Base-by-base conservation (phyloP, 2,888 invertebrate genomes). In the Arge pagana region DNA sequence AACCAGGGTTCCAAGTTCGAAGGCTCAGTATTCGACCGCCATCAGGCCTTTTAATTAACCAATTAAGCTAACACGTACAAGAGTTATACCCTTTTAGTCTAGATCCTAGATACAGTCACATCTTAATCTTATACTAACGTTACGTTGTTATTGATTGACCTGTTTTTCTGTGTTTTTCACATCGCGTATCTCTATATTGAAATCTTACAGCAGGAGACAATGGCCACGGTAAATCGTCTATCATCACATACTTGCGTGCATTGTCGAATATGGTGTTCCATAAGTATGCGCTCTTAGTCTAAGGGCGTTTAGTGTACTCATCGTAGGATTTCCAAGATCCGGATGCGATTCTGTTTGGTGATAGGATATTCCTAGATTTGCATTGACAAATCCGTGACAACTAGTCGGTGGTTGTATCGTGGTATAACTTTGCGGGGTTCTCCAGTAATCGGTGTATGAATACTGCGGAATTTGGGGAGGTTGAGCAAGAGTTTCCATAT, bases 201-300 rank as follows among this genome's bases (percentile, higher is more conserved):
- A n/a, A n/a, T n/a, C n/a, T n/a, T n/a, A n/a, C n/a, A n/a, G n/a
- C n/a, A n/a, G n/a, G n/a, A n/a, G n/a, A n/a, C n/a, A n/a, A n/a
- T n/a, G n/a, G n/a, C n/a, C n/a, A n/a, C n/a, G n/a, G n/a, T n/a
- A n/a, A n/a, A n/a, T n/a, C n/a, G n/a, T 33, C 11, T 23, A 23
- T n/a, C 24, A 45, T 70, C 65, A 76, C 74, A 76, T 75, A 54
- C 74, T 76, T 45, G 75, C 75, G 55, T 76, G 76, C 76, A 76
- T 75, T 2, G 74, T 69, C 1, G 76, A 67, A 48, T 75, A 74
- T 7, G 71, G 55, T 18, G 67, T 54, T 13, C 71, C 65, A 48
- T 75, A 76, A 6, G 74, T 72, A 59, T 76, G 75, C 33, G 70
- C 61, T 48, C 76, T 57, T 13, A 76, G 62, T 61, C 74, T 67